Evolutionary conservation across 2,113 vertebrate genomes (phyloP), one percentile per base, ranked within the genome.

Genomic region (Odocoileus hemionus): DNA sequence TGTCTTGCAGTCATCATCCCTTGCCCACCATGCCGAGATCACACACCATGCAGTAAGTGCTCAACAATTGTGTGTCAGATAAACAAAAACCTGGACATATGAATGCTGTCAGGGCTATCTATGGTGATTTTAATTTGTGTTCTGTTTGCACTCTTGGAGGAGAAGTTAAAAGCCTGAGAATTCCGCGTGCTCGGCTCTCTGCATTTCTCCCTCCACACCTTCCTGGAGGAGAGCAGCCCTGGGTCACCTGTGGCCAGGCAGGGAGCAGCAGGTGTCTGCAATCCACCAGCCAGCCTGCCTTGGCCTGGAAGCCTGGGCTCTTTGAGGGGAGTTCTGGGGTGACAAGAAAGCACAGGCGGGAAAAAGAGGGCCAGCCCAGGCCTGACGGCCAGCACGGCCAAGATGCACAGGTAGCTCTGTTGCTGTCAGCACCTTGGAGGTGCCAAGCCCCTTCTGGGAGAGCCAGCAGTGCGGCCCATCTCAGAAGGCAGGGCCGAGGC

Each of bases 381-480:
- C 3, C 43, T 14, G 70, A 43, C 0, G 7, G 19, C 76, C 33
- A 14, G 36, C 3, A 12, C 2, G 1, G 19, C 25, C 5, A 26
- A 25, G 79, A 25, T 8, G 55, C 19, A 58, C 28, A 45, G 2
- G 11, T 1, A 10, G 8, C 61, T 86, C 39, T 23, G 86, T 3
- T 36, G 13, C 13, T 5, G 58, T 55, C 39, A 25, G 78, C 1
- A 3, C 1, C 67, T 60, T 8, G 25, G 78, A 87, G 52, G 76
- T 21, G 61, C 19, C 15, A 1, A 47, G 36, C 6, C 30, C 23
- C 36, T 36, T 15, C 33, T 21, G 86, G 57, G 83, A 55, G 47
- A n/a, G 6, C 5, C 16, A 11, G n/a, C 19, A 12, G 9, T 7
- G 26, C 3, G 9, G 23, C 28, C 83, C 57, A 0, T 70, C 12